phyloP scores from a whole-genome alignment of 2,888 invertebrate genomes.

The Sesamia inferens region DNA sequence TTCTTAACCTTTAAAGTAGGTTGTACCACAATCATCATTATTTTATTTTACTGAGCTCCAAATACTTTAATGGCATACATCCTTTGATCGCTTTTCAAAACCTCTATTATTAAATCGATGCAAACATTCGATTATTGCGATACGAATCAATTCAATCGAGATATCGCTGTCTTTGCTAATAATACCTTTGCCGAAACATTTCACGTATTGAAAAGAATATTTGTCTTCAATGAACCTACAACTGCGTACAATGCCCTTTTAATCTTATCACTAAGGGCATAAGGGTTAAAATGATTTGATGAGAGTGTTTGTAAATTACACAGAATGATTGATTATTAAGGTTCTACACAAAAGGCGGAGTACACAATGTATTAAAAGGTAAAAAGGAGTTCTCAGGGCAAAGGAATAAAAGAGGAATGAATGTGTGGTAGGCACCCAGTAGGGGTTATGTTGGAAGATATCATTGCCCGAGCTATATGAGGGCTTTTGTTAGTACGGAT shows the following conservation, averaged over 20 bases:
- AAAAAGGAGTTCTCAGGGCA: conserved; percentile 9
- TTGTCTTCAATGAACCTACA: conserved; percentile 43
- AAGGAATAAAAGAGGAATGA: conserved; percentile 7
- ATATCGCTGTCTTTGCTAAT: conserved; percentile 73
- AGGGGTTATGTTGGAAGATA: conserved; percentile 2
- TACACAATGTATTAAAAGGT: conserved; percentile 16
- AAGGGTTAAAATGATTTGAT: conserved; percentile 22
- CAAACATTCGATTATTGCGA: conserved; percentile 71
- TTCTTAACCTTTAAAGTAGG: background rate
- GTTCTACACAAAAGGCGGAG: conserved; percentile 35
- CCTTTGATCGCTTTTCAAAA: conserved; percentile 69
- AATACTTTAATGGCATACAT: conserved; percentile 46
- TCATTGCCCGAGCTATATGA: conserved; percentile 16
- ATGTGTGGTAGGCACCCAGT: conserved; percentile 17
- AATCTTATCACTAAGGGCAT: background rate
- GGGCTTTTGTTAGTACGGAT: conserved; percentile 4
- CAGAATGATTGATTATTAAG: conserved; percentile 52
- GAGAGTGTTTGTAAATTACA: conserved; percentile 48
- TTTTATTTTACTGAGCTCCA: conserved; percentile 6
- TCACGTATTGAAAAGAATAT: conserved; percentile 69
- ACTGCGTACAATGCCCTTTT: background rate
- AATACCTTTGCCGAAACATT: conserved; percentile 77
- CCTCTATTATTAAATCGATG: conserved; percentile 73
- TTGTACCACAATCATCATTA: background rate
- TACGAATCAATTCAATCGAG: conserved; percentile 66